A percentile compares a stretch with the other conserved stretches of the same genome.
These are phyloP conservation scores for Mastacembelus armatus DNA, from an alignment of 2,797 vertebrate genomes.

Conservation along the genomic window DNA sequence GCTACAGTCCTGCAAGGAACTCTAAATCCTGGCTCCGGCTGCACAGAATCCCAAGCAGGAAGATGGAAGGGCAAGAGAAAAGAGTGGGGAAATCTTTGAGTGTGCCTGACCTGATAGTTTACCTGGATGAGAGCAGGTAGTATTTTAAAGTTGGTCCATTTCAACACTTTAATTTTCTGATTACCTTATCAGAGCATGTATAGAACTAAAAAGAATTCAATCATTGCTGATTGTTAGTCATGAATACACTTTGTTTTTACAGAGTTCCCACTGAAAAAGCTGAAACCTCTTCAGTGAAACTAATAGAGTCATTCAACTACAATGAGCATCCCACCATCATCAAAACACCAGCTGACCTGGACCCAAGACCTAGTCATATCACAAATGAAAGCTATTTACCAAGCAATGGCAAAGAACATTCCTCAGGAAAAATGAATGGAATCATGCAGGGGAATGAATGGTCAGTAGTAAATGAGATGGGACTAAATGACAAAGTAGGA, in stretches of 20 bases:
- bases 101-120: slow-evolving; percentile 70
- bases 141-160: not conserved
- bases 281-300: slow-evolving; percentile 38
- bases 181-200: not conserved
- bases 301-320: slow-evolving; percentile 30
- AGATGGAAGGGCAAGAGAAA: slow-evolving; percentile 43
- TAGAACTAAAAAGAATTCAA: not conserved
- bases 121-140: slow-evolving; percentile 71
- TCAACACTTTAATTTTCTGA: not conserved
- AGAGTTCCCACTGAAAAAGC: slow-evolving; percentile 20
- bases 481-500: not conserved
- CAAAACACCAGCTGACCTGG: not conserved
- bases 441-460: not conserved
- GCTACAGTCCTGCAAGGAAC: slow-evolving; percentile 48
- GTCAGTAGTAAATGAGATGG: slow-evolving; percentile 6
- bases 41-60: slow-evolving; percentile 45
- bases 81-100: slow-evolving; percentile 59
- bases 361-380: not conserved
- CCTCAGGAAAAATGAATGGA: not conserved
- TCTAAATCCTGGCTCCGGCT: slow-evolving; percentile 66
- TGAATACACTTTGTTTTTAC: not conserved
- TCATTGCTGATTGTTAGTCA: not conserved
- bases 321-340: not conserved
- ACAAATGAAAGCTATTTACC: slow-evolving; percentile 3
- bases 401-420: not conserved